Evolutionary conservation across 2,113 vertebrate genomes (phyloP).

Genomic region (Echinops telfairi): DNA sequence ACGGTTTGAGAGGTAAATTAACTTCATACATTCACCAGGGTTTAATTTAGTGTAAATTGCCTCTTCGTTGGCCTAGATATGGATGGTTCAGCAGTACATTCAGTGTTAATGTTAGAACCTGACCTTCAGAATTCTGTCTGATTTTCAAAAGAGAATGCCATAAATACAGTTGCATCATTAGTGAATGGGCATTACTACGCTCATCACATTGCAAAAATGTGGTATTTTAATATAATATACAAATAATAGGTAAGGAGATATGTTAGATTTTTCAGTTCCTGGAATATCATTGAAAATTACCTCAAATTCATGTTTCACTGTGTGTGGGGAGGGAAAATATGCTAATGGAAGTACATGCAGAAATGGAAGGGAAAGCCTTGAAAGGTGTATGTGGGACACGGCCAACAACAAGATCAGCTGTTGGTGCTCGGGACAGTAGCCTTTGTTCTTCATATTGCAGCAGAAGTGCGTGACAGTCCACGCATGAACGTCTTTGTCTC

Average conservation of each 20-base stretch:
- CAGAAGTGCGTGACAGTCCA: not conserved
- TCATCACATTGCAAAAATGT: not conserved
- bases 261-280: too few relatives aligned
- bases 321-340: not conserved
- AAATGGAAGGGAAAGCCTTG: not conserved
- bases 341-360: not conserved
- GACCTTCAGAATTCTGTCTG: slow-evolving; percentile 6
- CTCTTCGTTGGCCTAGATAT: not conserved
- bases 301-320: slow-evolving; percentile 3
- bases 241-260: not conserved
- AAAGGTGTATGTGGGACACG: not conserved
- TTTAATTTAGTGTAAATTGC: slow-evolving; percentile 46
- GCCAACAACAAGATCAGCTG: not conserved
- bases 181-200: not conserved
- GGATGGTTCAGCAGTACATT: not conserved
- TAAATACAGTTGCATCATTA: too few relatives aligned
- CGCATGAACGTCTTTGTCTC: too few relatives aligned
- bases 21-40: slow-evolving; percentile 52
- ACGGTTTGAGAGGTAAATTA: slow-evolving; percentile 62
- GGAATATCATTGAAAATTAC: too few relatives aligned
- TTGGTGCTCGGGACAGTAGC: not conserved
- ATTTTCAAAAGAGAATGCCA: not conserved
- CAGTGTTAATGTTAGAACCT: not conserved
- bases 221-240: not conserved
- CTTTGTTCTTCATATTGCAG: not conserved